A percentile compares a stretch with the other conserved stretches of the same genome.
Evolutionary conservation across 2,888 invertebrate species (phyloP).

Genomic region (Lumbricus terrestris): DNA sequence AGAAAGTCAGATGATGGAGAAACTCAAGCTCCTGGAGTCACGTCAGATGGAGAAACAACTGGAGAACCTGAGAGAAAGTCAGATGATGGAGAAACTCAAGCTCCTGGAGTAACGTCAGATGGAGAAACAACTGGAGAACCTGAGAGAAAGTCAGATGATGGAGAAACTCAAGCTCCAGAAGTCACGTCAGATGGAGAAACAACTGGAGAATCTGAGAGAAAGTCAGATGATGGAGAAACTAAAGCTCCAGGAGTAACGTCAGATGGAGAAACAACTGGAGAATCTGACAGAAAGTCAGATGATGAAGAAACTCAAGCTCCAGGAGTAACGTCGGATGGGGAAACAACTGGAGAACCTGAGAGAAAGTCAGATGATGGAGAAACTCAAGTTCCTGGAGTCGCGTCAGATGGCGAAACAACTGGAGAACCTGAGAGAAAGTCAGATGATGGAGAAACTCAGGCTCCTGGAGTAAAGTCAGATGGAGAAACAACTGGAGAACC

Average conservation of each 20-base stretch:
- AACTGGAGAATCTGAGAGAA: too few species aligned
- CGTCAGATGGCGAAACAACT: neutral
- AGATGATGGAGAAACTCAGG: neutral
- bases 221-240: too few species aligned
- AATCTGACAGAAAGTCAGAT: too few species aligned
- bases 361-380: neutral
- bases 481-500: neutral
- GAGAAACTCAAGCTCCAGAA: too few species aligned
- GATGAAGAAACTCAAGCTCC: too few species aligned
- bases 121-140: neutral
- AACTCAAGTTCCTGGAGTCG: neutral
- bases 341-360: neutral
- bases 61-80: neutral
- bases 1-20: neutral
- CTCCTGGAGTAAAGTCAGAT: neutral
- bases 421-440: neutral
- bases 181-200: too few species aligned
- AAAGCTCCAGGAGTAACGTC: too few species aligned
- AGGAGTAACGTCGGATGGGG: too few species aligned
- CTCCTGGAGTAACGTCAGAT: neutral
- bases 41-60: neutral
- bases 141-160: neutral
- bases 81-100: neutral
- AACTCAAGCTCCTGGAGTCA: neutral
- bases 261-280: too few species aligned